Evolutionary conservation across 1,140 invertebrate species (phyloP).

Genomic region (Steinernema khuongi): DNA sequence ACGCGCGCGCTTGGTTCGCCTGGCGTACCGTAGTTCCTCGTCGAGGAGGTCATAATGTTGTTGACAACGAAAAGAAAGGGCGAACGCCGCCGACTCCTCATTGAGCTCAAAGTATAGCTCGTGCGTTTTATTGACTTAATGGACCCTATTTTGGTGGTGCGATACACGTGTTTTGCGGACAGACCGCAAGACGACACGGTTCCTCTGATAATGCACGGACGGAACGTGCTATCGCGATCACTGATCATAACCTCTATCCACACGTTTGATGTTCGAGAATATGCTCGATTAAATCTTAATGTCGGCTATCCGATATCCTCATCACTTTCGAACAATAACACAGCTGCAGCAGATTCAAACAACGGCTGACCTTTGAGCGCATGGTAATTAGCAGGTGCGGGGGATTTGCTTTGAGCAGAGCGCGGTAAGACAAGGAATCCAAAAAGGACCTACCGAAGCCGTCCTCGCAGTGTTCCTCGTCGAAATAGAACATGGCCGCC

Average conservation of each 20-base stretch:
- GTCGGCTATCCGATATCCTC: no score
- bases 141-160: not conserved
- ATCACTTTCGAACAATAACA: no score
- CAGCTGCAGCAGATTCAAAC: not conserved
- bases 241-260: not conserved
- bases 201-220: not conserved
- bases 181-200: not conserved
- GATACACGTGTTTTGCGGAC: not conserved
- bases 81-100: no score
- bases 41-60: no score
- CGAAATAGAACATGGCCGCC: conserved; percentile 5
- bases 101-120: no score
- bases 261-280: not conserved
- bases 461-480: conserved; percentile 2
- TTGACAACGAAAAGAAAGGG: no score
- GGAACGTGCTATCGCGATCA: not conserved
- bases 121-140: no score
- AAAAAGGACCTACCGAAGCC: not conserved
- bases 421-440: not conserved
- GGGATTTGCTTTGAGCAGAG: not conserved
- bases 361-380: not conserved
- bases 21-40: no score
- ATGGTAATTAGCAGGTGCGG: conserved; percentile 15
- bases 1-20: no score
- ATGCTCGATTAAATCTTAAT: no score